Evolutionary conservation across 1,140 invertebrate species (phyloP).

Genomic region (Ganaspis sp.): DNA sequence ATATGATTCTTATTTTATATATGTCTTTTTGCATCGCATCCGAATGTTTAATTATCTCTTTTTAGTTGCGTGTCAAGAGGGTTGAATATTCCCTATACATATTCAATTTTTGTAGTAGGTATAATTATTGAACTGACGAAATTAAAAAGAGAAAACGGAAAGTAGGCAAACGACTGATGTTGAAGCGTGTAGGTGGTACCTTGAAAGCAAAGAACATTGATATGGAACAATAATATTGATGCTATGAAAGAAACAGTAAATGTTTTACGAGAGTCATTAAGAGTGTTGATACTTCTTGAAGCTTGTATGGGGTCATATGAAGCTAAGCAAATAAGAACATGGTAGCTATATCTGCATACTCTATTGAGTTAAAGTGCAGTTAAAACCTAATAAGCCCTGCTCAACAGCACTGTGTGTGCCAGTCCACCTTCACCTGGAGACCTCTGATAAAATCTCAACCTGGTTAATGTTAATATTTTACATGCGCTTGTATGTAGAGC

Average conservation of each 20-base stretch:
- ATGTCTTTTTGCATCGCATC: no score
- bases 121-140: no score
- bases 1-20: no score
- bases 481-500: slow-evolving; percentile 42
- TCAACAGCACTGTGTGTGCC: slow-evolving; percentile 48
- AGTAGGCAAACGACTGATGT: background rate
- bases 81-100: no score
- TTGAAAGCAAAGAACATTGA: slow-evolving; percentile 33
- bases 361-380: background rate
- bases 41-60: no score
- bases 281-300: slow-evolving; percentile 53
- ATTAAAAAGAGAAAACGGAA: slow-evolving; percentile 19
- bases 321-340: background rate
- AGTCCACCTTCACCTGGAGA: slow-evolving; percentile 57
- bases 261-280: slow-evolving; percentile 62
- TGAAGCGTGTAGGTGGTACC: background rate
- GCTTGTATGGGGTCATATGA: background rate
- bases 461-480: slow-evolving; percentile 66
- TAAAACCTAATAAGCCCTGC: slow-evolving; percentile 10
- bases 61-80: no score
- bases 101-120: no score
- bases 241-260: slow-evolving; percentile 52
- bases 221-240: slow-evolving; percentile 54
- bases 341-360: background rate
- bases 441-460: slow-evolving; percentile 60